Conservation (phyloP, 2,888 invertebrate genomes). For the Orthonychiurus folsomi region DNA sequence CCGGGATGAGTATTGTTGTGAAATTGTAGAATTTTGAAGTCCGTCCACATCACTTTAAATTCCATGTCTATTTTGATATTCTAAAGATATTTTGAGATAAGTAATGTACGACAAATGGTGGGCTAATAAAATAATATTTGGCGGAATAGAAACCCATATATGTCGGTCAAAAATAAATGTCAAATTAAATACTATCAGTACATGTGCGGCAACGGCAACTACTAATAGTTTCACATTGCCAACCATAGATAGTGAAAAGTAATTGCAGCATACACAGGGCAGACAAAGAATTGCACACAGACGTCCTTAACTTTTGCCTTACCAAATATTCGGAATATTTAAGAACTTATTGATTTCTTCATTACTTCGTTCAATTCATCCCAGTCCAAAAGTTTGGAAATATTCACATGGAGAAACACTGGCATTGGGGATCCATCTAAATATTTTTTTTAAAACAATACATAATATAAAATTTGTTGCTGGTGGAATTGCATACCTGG, state of each 20-base stretch:
- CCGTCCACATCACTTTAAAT: conserved; percentile 18
- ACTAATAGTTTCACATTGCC: neutral
- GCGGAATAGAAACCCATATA: no score
- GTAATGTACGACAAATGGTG: no score
- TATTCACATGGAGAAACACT: conserved; percentile 7
- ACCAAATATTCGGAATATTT: no score
- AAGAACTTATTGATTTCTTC: no score
- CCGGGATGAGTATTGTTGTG: neutral
- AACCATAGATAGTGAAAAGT: no score
- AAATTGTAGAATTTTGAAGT: conserved; percentile 12
- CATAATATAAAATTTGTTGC: no score
- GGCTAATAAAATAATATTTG: no score
- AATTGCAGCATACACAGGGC: no score
- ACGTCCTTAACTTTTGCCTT: no score
- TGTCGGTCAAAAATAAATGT: neutral
- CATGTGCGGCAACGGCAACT: neutral
- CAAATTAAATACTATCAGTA: neutral
- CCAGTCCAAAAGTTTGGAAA: conserved; percentile 10
- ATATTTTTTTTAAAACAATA: neutral
- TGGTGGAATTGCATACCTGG: no score
- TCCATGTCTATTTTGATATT: conserved; percentile 16
- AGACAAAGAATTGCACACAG: no score
- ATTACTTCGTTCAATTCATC: conserved; percentile 13
- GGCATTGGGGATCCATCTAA: conserved; percentile 4
- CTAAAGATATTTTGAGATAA: no score